phyloP scores from a whole-genome alignment of 2,888 invertebrate genomes.

The Lasioglossum morio region DNA sequence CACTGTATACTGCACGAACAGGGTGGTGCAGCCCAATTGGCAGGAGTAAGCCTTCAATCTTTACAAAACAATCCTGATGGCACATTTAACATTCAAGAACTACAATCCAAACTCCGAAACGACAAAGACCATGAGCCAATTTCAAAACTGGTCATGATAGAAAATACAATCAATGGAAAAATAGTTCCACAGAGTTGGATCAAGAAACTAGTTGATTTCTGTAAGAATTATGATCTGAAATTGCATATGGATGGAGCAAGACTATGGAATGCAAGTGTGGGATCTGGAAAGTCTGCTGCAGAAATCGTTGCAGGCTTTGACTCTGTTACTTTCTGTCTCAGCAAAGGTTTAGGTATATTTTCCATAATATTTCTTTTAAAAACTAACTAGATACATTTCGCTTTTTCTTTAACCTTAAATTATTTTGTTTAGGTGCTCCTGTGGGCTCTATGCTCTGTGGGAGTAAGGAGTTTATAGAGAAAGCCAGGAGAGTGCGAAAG shows the following conservation, averaged over 20 bases:
- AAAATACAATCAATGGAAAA: slow-evolving; percentile 97
- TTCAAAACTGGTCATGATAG: slow-evolving; percentile 92
- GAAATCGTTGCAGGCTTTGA: slow-evolving; percentile 90
- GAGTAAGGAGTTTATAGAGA: slow-evolving; percentile 89
- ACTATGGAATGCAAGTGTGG: slow-evolving; percentile 94
- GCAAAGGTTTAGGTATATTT: slow-evolving; percentile 91
- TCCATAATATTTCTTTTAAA: neutral
- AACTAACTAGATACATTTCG: neutral
- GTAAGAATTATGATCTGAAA: slow-evolving; percentile 88
- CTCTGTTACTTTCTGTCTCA: slow-evolving; percentile 94
- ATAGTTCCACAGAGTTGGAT: slow-evolving; percentile 93
- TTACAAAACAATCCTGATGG: slow-evolving; percentile 93
- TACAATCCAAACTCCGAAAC: slow-evolving; percentile 89
- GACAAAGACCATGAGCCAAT: slow-evolving; percentile 92
- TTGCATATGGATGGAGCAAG: slow-evolving; percentile 98
- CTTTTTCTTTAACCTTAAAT: neutral
- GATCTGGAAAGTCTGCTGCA: slow-evolving; percentile 87
- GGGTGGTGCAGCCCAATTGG: slow-evolving; percentile 84
- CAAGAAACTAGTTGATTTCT: slow-evolving; percentile 88
- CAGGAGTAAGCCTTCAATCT: slow-evolving; percentile 87
- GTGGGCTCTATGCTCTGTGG: slow-evolving; percentile 95
- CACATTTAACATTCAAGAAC: slow-evolving; percentile 91
- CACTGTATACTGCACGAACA: slow-evolving; percentile 80
- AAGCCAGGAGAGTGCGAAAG: slow-evolving; percentile 92
- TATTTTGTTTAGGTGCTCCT: slow-evolving; percentile 88